Evolutionary conservation across 1,140 invertebrate species (phyloP).

Genomic region (Prorops nasuta): DNA sequence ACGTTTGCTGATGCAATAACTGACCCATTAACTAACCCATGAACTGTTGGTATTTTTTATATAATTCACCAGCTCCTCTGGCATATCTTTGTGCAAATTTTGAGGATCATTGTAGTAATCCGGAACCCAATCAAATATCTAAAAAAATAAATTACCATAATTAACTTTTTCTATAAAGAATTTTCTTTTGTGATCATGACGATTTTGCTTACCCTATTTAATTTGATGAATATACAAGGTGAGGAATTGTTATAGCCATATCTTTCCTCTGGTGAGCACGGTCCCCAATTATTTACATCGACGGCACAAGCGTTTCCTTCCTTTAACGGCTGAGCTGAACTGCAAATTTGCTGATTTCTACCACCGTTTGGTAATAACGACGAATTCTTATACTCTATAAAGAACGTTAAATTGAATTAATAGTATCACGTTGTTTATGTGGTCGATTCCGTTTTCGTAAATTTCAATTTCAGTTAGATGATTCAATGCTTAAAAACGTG

Average conservation of each 20-base stretch:
- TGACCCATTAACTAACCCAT: conserved; percentile 31
- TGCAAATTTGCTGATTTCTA: conserved; percentile 67
- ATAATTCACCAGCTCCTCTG: conserved; percentile 60
- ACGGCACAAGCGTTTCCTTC: conserved; percentile 71
- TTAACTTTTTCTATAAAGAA: not conserved
- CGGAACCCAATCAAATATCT: conserved; percentile 72
- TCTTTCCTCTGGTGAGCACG: conserved; percentile 63
- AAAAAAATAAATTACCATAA: conserved; percentile 19
- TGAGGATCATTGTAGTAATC: conserved; percentile 66
- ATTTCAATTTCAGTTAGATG: not conserved
- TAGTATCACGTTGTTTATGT: no score
- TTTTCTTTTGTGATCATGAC: not conserved
- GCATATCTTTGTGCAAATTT: conserved; percentile 68
- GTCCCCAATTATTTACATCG: conserved; percentile 62
- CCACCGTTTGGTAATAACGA: conserved; percentile 57
- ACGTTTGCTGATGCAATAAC: conserved; percentile 14
- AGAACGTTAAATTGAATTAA: not conserved
- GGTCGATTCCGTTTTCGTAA: no score
- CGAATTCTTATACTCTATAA: conserved; percentile 61
- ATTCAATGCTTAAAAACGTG: not conserved
- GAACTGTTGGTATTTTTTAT: conserved; percentile 54
- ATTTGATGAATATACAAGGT: conserved; percentile 83
- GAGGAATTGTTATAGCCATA: conserved; percentile 73
- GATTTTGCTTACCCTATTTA: conserved; percentile 73
- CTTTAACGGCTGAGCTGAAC: conserved; percentile 59